phyloP scores from a whole-genome alignment of 2,888 invertebrate genomes.

The Laspeyria flexula region DNA sequence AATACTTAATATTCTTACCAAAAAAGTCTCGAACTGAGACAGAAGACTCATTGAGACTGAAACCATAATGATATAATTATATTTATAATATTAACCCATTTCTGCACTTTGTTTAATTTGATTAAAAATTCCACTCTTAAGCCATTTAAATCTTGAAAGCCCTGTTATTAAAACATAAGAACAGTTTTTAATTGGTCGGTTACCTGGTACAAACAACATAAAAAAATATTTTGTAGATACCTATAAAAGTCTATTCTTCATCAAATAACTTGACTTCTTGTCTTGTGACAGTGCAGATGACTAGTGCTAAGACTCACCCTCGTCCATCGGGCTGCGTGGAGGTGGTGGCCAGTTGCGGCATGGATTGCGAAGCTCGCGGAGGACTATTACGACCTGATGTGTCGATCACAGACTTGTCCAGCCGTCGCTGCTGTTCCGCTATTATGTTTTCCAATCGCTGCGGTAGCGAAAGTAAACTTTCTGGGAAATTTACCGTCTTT shows the following conservation, averaged over 20 bases:
- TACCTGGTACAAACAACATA: too few relatives aligned
- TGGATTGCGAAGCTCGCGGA: slow-evolving; percentile 62
- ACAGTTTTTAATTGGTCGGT: too few relatives aligned
- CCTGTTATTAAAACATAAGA: too few relatives aligned
- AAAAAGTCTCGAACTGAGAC: slow-evolving; percentile 46
- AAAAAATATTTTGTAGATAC: too few relatives aligned
- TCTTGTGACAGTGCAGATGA: too few relatives aligned
- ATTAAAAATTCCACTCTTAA: too few relatives aligned
- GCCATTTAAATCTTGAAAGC: too few relatives aligned
- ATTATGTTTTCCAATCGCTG: slow-evolving; percentile 68
- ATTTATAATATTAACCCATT: slow-evolving; percentile 3
- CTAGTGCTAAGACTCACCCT: too few relatives aligned
- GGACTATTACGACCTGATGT: slow-evolving; percentile 60
- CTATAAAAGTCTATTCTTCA: too few relatives aligned
- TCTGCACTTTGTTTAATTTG: too few relatives aligned
- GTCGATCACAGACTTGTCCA: slow-evolving; percentile 65
- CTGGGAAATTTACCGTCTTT: slow-evolving; percentile 70
- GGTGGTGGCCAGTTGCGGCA: slow-evolving; percentile 64
- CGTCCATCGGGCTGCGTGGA: slow-evolving; percentile 46
- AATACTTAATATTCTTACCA: slow-evolving; percentile 40
- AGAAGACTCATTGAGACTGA: slow-evolving; percentile 44
- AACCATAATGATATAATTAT: slow-evolving; percentile 29
- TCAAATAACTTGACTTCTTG: too few relatives aligned
- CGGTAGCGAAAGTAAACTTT: slow-evolving; percentile 65
- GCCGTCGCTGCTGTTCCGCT: slow-evolving; percentile 62